These are phyloP conservation scores for Chalcosyrphus nemorum DNA, from an alignment of 2,888 invertebrate genomes.

Conservation along the genomic window DNA sequence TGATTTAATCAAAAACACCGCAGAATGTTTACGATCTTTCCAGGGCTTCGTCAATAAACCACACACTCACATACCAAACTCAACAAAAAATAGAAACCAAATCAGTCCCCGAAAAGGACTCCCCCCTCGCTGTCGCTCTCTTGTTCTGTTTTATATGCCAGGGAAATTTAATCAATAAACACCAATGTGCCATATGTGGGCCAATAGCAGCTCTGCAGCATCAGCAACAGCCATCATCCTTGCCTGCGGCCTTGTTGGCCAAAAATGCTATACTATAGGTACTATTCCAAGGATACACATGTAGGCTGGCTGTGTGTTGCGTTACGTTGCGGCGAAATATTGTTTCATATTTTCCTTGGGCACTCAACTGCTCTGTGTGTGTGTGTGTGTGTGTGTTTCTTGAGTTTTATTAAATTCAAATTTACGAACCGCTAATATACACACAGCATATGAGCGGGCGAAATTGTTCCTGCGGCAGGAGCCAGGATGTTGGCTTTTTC, in stretches of 20 bases:
- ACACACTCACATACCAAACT: conserved; percentile 6
- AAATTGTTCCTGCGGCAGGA: conserved; percentile 46
- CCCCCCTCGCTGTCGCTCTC: neutral
- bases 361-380: neutral
- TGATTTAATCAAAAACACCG: conserved; percentile 72
- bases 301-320: neutral
- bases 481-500: neutral
- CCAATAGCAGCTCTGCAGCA: conserved; percentile 54
- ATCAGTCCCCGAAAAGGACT: conserved; percentile 26
- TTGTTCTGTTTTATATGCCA: conserved; percentile 54
- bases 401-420: conserved; percentile 73
- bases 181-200: conserved; percentile 70
- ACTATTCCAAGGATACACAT: too few species aligned
- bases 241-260: conserved; percentile 1
- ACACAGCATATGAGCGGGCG: conserved; percentile 37
- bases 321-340: conserved; percentile 58
- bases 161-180: conserved; percentile 72
- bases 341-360: conserved; percentile 57
- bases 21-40: conserved; percentile 65
- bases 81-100: conserved; percentile 28
- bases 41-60: conserved; percentile 65
- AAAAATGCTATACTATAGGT: neutral
- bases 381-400: conserved; percentile 21
- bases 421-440: conserved; percentile 73
- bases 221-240: conserved; percentile 28